These are phyloP conservation scores for Nesoenas mayeri DNA, from an alignment of 2,113 vertebrate species.

Conservation along the genomic window DNA sequence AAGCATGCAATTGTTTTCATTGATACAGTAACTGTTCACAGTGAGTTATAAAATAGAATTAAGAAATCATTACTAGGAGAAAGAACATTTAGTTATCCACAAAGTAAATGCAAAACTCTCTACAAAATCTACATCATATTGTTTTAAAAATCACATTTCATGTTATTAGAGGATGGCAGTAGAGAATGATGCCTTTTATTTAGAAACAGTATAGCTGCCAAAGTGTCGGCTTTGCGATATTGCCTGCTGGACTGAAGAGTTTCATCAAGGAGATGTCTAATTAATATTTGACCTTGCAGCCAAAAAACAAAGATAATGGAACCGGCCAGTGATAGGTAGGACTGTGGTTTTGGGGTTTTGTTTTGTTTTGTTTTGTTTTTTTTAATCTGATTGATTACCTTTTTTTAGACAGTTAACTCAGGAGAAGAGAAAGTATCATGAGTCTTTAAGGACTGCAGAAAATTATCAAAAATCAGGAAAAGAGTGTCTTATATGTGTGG, in stretches of 20 bases:
- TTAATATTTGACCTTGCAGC: background rate
- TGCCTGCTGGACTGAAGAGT: background rate
- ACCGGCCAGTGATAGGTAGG: background rate
- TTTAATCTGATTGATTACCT: background rate
- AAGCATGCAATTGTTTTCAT: background rate
- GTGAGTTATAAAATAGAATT: background rate
- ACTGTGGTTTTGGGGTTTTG: background rate
- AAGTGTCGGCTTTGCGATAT: background rate
- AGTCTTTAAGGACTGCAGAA: background rate
- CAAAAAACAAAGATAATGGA: background rate
- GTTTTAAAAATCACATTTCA: background rate
- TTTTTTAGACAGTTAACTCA: background rate
- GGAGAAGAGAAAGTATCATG: background rate
- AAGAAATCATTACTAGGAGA: constrained; percentile 2
- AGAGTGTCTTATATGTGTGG: background rate
- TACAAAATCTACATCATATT: background rate
- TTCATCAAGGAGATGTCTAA: background rate
- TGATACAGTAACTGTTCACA: constrained; percentile 4
- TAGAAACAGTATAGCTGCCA: background rate
- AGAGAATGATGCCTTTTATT: background rate
- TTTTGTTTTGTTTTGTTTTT: background rate
- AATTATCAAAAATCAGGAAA: background rate
- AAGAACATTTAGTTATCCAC: background rate
- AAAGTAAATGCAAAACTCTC: background rate
- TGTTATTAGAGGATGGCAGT: background rate